These are phyloP conservation scores for Sus cebifrons DNA, from an alignment of 2,797 vertebrate species.

Conservation along the genomic window DNA sequence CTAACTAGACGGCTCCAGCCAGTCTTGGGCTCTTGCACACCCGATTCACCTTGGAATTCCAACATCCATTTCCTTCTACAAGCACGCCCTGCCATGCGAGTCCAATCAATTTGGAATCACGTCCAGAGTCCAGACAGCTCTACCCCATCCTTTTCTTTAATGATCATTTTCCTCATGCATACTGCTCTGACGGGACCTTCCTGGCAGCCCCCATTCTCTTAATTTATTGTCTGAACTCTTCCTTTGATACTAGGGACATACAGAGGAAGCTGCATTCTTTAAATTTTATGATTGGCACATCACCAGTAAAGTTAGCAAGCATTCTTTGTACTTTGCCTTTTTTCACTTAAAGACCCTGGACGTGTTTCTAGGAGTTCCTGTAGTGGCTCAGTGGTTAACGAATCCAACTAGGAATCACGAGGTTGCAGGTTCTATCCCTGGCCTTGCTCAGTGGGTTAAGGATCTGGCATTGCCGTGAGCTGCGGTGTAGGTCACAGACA, in stretches of 20 bases:
- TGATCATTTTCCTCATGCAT: not conserved
- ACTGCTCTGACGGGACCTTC: not conserved
- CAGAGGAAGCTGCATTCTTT: not conserved
- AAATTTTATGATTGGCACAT: not conserved
- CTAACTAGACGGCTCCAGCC: slow-evolving; percentile 56
- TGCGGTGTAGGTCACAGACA: too few relatives aligned
- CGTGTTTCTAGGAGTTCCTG: too few relatives aligned
- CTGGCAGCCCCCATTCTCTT: not conserved
- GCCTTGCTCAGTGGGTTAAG: too few relatives aligned
- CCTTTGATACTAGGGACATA: not conserved
- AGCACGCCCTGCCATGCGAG: not conserved
- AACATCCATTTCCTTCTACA: not conserved
- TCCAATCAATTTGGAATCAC: not conserved
- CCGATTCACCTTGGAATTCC: slow-evolving; percentile 31
- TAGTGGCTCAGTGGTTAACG: too few relatives aligned
- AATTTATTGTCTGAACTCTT: not conserved
- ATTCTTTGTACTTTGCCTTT: not conserved
- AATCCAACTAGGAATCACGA: too few relatives aligned
- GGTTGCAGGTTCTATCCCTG: too few relatives aligned
- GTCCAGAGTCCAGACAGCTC: not conserved
- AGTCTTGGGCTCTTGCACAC: not conserved
- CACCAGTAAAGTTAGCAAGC: not conserved
- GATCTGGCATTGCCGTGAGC: too few relatives aligned
- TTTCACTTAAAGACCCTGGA: not conserved
- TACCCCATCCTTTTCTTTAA: not conserved